Evolutionary conservation across 2,113 vertebrate species (phyloP).

Genomic region (Epinephelus cyanopodus): DNA sequence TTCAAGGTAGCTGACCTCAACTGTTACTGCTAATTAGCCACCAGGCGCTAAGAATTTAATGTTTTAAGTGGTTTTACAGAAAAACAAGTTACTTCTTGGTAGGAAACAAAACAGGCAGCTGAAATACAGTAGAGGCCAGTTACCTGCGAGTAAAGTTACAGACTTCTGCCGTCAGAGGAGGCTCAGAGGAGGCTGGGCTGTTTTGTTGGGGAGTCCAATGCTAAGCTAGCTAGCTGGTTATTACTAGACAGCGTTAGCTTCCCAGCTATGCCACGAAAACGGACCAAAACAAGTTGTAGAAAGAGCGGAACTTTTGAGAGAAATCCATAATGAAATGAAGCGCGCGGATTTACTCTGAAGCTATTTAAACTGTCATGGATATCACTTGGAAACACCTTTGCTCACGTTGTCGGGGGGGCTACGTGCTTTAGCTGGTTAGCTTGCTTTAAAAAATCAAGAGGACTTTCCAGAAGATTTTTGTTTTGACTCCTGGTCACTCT

Average conservation of each 20-base stretch:
- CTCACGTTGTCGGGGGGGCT: not conserved
- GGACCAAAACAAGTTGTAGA: conserved; percentile 59
- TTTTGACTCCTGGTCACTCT: conserved; percentile 68
- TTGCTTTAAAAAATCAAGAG: conserved; percentile 31
- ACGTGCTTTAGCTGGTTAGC: conserved; percentile 55
- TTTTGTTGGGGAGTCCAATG: conserved; percentile 50
- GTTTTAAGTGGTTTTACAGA: not conserved
- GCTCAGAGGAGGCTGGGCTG: conserved; percentile 41
- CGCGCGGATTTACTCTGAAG: not conserved
- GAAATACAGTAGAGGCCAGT: conserved; percentile 13
- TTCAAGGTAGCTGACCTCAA: too few relatives aligned
- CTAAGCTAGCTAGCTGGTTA: conserved; percentile 64
- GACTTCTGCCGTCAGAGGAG: conserved; percentile 41
- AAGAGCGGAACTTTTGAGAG: conserved; percentile 44
- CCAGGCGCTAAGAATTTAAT: not conserved
- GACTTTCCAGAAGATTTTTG: conserved; percentile 77
- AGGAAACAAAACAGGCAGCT: not conserved
- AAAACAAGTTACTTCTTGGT: not conserved
- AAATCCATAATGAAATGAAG: conserved; percentile 55
- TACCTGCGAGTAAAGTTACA: conserved; percentile 58
- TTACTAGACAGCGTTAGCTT: conserved; percentile 51
- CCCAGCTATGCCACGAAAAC: conserved; percentile 71
- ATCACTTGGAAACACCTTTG: not conserved
- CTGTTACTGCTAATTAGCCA: not conserved
- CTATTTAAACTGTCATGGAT: not conserved